phyloP scores from a whole-genome alignment of 2,888 invertebrate species.

The Limnephilus marmoratus region DNA sequence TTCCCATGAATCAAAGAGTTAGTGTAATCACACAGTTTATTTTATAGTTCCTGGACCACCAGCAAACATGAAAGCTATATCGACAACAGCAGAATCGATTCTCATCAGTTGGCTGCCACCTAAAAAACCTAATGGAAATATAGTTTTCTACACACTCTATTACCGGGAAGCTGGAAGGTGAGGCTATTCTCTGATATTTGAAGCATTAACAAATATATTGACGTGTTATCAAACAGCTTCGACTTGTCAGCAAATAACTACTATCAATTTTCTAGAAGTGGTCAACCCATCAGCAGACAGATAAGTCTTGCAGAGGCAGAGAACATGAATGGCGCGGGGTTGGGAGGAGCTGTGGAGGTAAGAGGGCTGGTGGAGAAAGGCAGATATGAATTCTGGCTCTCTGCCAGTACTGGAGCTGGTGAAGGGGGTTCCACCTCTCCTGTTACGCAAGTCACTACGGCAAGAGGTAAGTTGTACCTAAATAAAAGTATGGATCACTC shows the following conservation, averaged over 20 bases:
- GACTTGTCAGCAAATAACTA: background rate
- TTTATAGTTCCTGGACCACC: slow-evolving; percentile 88
- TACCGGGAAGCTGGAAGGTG: slow-evolving; percentile 83
- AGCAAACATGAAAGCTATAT: slow-evolving; percentile 89
- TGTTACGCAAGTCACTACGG: slow-evolving; percentile 86
- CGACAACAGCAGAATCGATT: slow-evolving; percentile 88
- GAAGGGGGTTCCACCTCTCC: slow-evolving; percentile 88
- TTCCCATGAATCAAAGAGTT: background rate
- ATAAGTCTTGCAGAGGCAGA: slow-evolving; percentile 72
- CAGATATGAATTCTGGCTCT: slow-evolving; percentile 91
- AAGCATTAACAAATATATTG: background rate
- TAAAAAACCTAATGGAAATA: slow-evolving; percentile 86
- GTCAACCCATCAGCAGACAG: slow-evolving; percentile 75
- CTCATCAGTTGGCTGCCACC: slow-evolving; percentile 92
- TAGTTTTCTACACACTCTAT: slow-evolving; percentile 89
- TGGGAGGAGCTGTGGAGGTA: slow-evolving; percentile 80
- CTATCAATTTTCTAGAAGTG: slow-evolving; percentile 69
- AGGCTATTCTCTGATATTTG: slow-evolving; percentile 18
- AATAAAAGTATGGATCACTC: background rate
- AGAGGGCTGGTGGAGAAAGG: slow-evolving; percentile 84
- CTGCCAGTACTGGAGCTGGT: slow-evolving; percentile 88
- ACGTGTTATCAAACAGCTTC: background rate
- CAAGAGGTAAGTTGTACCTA: slow-evolving; percentile 77
- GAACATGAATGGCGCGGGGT: slow-evolving; percentile 69
- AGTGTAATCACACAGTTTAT: background rate